Base-by-base conservation (phyloP, 2,888 invertebrate genomes). In the Carterocephalus palaemon region DNA sequence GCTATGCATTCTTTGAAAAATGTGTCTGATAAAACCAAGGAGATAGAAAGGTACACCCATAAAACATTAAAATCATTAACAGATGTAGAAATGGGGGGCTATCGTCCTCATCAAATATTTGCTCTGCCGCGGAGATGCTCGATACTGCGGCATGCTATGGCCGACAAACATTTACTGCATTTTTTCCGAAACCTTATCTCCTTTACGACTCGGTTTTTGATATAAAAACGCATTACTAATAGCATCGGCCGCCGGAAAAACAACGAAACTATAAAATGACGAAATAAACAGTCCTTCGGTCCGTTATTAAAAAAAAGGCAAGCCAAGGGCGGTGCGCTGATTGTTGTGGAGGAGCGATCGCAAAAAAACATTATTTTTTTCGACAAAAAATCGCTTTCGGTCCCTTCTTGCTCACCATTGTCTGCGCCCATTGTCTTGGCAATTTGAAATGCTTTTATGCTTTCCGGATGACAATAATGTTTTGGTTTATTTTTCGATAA, bases 361-460 rank as follows among this genome's bases (percentile, higher is more conserved):
- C 76, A 79, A 83, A 85, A 83, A 85, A 83, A 57, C 62, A 59
- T 53, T 49, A 41, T 48, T 59, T 65, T 70, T 76, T 75, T 76
- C 72, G 59, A 67, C 54, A 46, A 53, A 59, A 77, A 77, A 75
- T 54, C 53, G 50, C 51, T 33, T 57, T 61, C 68, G 70, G 70
- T 67, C 75, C 76, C 77, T 78, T 83, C 81, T 82, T 79, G 76
- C 80, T 72, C 66, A 63, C 57, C 83, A 86, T 85, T 86, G 86
- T 86, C 80, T 82, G 66, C 62, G 61, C 57, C 84, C 81, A 84
- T 86, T 85, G 86, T 86, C 75, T 83, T 67, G 75, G 70, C 74
- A 70, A 77, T 82, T 82, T 79, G 70, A 85, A 82, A 83, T 82
- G 81, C 83, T 85, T 82, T 83, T 83, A 84, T 82, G 83, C 75